These are phyloP conservation scores for Tretioscincus oriximinensis DNA, from an alignment of 2,113 vertebrate genomes.

Conservation along the genomic window DNA sequence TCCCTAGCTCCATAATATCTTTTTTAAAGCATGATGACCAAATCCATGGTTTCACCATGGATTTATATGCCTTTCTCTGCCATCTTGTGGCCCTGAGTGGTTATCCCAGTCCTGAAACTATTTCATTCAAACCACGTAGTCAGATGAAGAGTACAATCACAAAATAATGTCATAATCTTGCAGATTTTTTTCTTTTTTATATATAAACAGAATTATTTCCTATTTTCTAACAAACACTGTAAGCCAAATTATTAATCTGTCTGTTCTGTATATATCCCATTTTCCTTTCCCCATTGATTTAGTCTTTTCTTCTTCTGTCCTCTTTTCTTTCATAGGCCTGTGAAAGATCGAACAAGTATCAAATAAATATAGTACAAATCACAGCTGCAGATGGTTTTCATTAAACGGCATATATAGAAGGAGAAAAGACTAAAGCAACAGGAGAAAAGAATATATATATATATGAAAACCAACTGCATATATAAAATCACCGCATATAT, in stretches of 20 bases:
- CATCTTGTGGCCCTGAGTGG: too few species aligned
- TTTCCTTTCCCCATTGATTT: neutral
- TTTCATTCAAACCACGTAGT: neutral
- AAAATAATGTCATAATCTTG: conserved; percentile 10
- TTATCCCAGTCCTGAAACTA: too few species aligned
- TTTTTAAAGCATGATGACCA: too few species aligned
- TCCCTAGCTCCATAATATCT: too few species aligned
- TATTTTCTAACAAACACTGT: conserved; percentile 35
- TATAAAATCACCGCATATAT: too few species aligned
- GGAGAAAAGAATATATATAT: too few species aligned
- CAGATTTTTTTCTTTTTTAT: conserved; percentile 20
- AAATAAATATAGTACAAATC: neutral
- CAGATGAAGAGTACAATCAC: neutral
- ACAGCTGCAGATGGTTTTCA: neutral
- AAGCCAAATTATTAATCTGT: conserved; percentile 8
- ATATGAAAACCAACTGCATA: too few species aligned
- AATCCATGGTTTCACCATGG: too few species aligned
- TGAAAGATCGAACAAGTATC: neutral
- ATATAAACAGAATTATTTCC: conserved; percentile 41
- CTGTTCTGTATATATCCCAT: neutral
- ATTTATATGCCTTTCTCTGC: too few species aligned
- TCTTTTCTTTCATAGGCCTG: neutral
- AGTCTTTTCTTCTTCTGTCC: neutral
- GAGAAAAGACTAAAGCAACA: too few species aligned
- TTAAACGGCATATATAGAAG: too few species aligned